Evolutionary conservation across 2,113 vertebrate species (phyloP).

Genomic region (Perca flavescens): DNA sequence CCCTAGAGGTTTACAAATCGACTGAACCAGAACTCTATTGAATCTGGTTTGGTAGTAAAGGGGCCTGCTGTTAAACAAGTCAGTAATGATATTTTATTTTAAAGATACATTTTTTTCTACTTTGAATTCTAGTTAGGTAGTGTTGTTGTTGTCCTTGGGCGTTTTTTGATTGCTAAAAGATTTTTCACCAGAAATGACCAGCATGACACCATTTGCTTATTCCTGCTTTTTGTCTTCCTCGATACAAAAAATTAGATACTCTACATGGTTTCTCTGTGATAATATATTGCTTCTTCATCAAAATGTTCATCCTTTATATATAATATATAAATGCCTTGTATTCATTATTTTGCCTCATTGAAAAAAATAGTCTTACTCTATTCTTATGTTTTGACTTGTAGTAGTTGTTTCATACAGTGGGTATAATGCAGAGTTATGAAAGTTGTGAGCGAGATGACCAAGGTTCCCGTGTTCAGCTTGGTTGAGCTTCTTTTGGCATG

Average conservation of each 20-base stretch:
- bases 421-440: background rate
- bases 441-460: background rate
- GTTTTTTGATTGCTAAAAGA: too few species aligned
- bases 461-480: constrained; percentile 41
- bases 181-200: too few species aligned
- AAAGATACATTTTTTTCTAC: background rate
- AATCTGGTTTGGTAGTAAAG: background rate
- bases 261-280: background rate
- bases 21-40: background rate
- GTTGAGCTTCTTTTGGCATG: constrained; percentile 45
- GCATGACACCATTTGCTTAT: background rate
- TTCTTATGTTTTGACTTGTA: background rate
- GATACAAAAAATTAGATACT: background rate
- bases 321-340: background rate
- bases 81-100: background rate
- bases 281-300: background rate
- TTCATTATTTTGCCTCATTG: background rate
- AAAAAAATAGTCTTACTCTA: background rate
- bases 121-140: background rate
- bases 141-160: too few species aligned
- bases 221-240: background rate
- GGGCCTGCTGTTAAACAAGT: background rate
- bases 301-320: background rate
- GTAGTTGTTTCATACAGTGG: background rate
- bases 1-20: background rate